A percentile compares a stretch with the other conserved stretches of the same genome.
Conservation (phyloP, 2,797 vertebrate genomes). For the Helicolenus hilgendorfi region DNA sequence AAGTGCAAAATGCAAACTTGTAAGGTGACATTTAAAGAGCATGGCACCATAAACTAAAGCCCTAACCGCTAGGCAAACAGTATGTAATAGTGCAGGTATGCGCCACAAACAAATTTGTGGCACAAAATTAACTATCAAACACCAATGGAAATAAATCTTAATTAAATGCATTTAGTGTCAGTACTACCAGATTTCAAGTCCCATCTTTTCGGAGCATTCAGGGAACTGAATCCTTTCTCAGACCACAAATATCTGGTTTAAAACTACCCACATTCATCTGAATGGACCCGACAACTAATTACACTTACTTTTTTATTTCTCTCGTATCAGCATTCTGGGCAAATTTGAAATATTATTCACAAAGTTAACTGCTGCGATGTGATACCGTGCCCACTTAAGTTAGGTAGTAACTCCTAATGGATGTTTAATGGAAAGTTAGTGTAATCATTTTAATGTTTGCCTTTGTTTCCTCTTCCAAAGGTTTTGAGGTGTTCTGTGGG, state of each 20-base stretch:
- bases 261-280: constrained; percentile 1
- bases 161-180: background rate
- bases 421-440: background rate
- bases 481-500: background rate
- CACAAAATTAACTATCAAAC: background rate
- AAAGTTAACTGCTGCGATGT: background rate
- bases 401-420: background rate
- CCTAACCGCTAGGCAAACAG: background rate
- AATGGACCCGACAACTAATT: background rate
- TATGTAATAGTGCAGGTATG: background rate
- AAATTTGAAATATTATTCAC: background rate
- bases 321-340: background rate
- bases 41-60: constrained; percentile 42
- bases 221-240: background rate
- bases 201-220: background rate
- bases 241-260: constrained; percentile 1
- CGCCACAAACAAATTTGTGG: background rate
- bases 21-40: constrained; percentile 44
- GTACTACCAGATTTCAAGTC: background rate
- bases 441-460: background rate
- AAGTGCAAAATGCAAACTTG: constrained; percentile 75
- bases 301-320: background rate
- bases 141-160: background rate
- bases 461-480: background rate
- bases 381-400: background rate